Evolutionary conservation across 2,888 invertebrate genomes (phyloP).

Genomic region (Trissolcus japonicus): DNA sequence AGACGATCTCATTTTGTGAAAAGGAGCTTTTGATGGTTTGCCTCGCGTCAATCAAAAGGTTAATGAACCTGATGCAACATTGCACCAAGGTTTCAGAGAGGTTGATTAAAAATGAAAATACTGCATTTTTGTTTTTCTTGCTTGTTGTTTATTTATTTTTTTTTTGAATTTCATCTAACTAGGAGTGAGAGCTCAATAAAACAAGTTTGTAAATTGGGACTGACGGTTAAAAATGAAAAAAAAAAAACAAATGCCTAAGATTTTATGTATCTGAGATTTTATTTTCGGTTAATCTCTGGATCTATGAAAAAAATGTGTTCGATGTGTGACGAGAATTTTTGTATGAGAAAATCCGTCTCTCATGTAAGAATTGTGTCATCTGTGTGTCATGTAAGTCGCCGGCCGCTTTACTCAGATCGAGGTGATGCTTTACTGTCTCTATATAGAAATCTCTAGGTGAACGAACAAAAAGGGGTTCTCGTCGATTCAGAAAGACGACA

Average conservation of each 20-base stretch:
- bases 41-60: conserved; percentile 42
- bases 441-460: conserved; percentile 46
- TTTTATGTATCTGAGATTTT: too few relatives aligned
- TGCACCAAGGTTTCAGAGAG: conserved; percentile 5
- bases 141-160: too few relatives aligned
- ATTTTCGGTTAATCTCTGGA: too few relatives aligned
- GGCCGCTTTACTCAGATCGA: conserved; percentile 40
- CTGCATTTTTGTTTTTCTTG: too few relatives aligned
- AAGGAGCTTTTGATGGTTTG: conserved; percentile 18
- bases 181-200: too few relatives aligned
- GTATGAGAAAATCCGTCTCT: conserved; percentile 11
- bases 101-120: too few relatives aligned
- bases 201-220: too few relatives aligned
- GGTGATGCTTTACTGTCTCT: conserved; percentile 39
- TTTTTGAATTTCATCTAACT: too few relatives aligned
- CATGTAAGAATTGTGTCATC: conserved; percentile 28
- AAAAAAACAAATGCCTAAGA: too few relatives aligned
- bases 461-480: conserved; percentile 43
- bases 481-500: conserved; percentile 38
- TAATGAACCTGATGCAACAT: conserved; percentile 19
- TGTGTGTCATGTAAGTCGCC: conserved; percentile 41
- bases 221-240: too few relatives aligned
- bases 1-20: conserved; percentile 22
- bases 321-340: conserved; percentile 13
- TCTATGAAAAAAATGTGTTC: too few relatives aligned